Base-by-base conservation (phyloP, 1,140 invertebrate species). In the Heterodera schachtii region DNA sequence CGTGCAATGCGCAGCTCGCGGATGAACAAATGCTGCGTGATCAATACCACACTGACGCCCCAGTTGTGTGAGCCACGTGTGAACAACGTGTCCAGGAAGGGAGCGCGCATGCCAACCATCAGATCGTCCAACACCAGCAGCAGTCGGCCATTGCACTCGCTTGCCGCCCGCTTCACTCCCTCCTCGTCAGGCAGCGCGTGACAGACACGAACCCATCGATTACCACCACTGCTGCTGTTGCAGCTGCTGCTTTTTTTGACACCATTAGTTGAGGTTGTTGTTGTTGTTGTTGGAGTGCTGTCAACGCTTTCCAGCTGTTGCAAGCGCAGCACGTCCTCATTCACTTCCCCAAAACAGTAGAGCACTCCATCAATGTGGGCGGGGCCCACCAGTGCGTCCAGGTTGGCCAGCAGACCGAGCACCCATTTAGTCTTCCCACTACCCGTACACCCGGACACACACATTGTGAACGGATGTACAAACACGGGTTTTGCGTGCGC, bases 321-420 rank as follows among this genome's bases (percentile, higher is more conserved):
- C 19, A 83, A 31, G 3, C 44, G 16, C n/a, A 82, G 9, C 44
- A 82, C 84, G 13, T 44, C 43, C 41, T 52, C 49, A 47, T 82
- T 82, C n/a, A 82, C 49, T 44, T 82, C 81, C 19, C 81, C 81
- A 13, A 78, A 82, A 60, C 71, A 77, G 81, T 82, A 82, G 7
- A 82, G 70, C 4, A 82, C 57, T 5, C 43, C 19, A 8, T 13
- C 21, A 41, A 60, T 47, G 4, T 16, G n/a, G 57, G 19, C 19
- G n/a, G 5, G 11, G 60, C 8, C n/a, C 16, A 81, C 44, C 81
- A 81, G 3, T 44, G 60, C 9, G 44, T 46, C n/a, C 16, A 46
- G 44, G 21, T 81, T n/a, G 11, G 21, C 3, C 13, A 81, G 41
- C 21, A 81, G 64, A 1, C 43, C 6, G 16, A 19, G n/a, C 7